Base-by-base conservation (phyloP, 2,888 invertebrate genomes). In the Ypsolopha scabrella region DNA sequence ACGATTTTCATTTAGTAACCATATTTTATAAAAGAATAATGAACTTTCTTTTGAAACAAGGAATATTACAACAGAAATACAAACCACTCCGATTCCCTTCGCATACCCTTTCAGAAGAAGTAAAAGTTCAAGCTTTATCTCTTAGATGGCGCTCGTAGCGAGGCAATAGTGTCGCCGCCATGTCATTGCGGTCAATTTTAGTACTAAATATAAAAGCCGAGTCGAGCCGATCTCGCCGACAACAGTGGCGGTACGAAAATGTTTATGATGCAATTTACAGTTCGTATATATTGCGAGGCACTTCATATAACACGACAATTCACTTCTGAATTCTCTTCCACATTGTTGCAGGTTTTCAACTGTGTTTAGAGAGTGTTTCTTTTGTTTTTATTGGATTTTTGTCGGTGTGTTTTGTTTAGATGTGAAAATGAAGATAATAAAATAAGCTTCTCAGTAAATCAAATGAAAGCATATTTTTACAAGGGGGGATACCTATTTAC, bases 221-320 rank as follows among this genome's bases (percentile, higher is more conserved):
- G 69, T 64, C 59, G 45, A 41, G 47, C 33, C 37, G 38, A 24
- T 33, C 51, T 39, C 46, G 14, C 33, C 45, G 35, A 45, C 13
- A 34, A 60, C 61, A 56, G 53, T 58, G 59, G 58, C 66, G 63
- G 60, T 66, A 67, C 60, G 64, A 71, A 54, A 58, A 80, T 77
- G 76, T 81, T 83, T 82, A 81, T 73, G 79, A 76, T 70, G 78
- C 78, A 77, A 79, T 82, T 82, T 76, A 76, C 76, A 76, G 75
- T 75, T 71, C 71, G 73, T 80, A 78, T 80, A 78, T 79, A 80
- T 77, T 77, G 71, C 75, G 62, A 72, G 68, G 63, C 72, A 78
- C 75, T 79, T 79, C 74, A 78, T 75, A 72, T 73, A 76, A 74
- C 72, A 72, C 68, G 71, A 73, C 71, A 73, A 75, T 75, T 75